Base-by-base conservation (phyloP, 1,140 invertebrate genomes). In the Brachystomella parvula region DNA sequence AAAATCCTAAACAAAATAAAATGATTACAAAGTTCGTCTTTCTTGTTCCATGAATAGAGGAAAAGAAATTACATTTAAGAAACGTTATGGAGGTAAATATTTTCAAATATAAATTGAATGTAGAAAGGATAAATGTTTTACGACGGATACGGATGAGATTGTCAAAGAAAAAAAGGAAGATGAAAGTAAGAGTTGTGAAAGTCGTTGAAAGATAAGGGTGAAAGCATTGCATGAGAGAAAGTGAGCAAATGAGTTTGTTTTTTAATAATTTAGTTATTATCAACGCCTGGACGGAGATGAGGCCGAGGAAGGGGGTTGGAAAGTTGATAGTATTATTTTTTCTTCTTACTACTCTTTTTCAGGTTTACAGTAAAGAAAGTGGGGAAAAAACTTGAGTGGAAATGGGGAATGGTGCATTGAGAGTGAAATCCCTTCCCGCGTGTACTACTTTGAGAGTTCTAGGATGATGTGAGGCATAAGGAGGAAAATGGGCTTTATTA, bases 191-290 rank as follows among this genome's bases (percentile, higher is more conserved):
- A n/a, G n/a, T n/a, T n/a, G 35, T 9, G 35, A 15, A 53, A 53
- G 49, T 53, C 12, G 24, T 19, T 12, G 24, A 53, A 24, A 15
- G 24, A 53, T 19, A 53, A 26, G 24, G 31, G 29, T 32, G 6
- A 60, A 35, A 9, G 12, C 24, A 28, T 47, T 6, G 29, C 12
- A 6, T 3, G 12, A 6, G 9, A 3, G 30, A 60, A 57, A 57
- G 28, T 9, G 58, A 60, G 29, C 19, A 17, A 60, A 31, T 35
- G 12, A 9, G 29, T 60, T 60, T 30, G 12, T 60, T 60, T 60
- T 60, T 60, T 26, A 31, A 60, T 60, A 60, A 60, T 60, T 60
- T 32, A 60, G 58, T 60, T 60, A 31, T 35, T 53, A 31, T 39
- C 21, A 39, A 62, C 31, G 30, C 21, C 12, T 35, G 3, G 24